phyloP scores from a whole-genome alignment of 2,797 vertebrate genomes.

The Anguilla anguilla region DNA sequence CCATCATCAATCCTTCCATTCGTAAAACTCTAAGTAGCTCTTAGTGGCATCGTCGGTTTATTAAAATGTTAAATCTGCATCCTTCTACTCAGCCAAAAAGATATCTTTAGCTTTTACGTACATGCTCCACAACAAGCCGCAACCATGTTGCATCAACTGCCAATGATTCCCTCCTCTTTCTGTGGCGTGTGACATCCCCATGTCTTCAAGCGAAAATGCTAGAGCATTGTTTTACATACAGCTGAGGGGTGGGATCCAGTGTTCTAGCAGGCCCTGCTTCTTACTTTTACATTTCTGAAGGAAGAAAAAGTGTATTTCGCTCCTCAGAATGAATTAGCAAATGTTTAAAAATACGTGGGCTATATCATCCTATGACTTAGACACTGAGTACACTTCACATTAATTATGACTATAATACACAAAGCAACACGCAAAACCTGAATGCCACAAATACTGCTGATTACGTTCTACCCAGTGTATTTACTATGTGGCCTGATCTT shows the following conservation, averaged over 20 bases:
- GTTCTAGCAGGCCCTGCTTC: slow-evolving; percentile 35
- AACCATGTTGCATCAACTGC: slow-evolving; percentile 72
- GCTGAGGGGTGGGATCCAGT: slow-evolving; percentile 52
- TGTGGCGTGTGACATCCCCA: slow-evolving; percentile 63
- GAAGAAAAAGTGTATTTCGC: too few species aligned
- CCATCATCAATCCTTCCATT: slow-evolving; percentile 76
- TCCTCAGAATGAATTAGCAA: too few species aligned
- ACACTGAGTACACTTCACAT: too few species aligned
- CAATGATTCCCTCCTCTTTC: slow-evolving; percentile 71
- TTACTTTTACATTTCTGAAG: background rate
- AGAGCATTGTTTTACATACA: slow-evolving; percentile 62
- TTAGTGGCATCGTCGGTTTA: slow-evolving; percentile 81
- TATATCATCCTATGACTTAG: too few species aligned
- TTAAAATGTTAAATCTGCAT: slow-evolving; percentile 82
- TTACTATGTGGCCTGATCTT: background rate
- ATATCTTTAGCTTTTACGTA: slow-evolving; percentile 65
- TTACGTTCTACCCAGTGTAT: background rate
- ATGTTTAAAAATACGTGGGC: too few species aligned
- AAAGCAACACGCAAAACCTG: background rate
- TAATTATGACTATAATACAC: background rate
- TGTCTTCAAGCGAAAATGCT: slow-evolving; percentile 64
- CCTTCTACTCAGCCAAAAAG: slow-evolving; percentile 61
- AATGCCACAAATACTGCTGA: background rate
- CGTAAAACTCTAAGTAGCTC: slow-evolving; percentile 80
- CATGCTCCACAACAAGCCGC: slow-evolving; percentile 58